A percentile compares a stretch with the other conserved stretches of the same genome.
phyloP scores from a whole-genome alignment of 2,888 invertebrate genomes.

The Agonopterix alstromeriana region DNA sequence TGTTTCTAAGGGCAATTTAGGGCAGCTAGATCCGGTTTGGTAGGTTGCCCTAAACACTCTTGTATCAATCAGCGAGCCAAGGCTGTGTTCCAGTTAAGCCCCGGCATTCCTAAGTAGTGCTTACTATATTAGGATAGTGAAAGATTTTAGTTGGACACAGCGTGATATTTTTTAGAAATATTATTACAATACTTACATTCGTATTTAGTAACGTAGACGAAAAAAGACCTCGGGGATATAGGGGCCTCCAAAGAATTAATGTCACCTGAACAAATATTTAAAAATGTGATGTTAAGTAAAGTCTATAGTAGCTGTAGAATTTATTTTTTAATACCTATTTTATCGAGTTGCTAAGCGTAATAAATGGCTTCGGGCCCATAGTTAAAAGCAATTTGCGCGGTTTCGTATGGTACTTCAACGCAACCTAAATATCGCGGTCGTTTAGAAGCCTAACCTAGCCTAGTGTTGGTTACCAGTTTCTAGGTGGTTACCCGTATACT shows the following conservation, averaged over 20 bases:
- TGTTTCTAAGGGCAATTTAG: conserved; percentile 58
- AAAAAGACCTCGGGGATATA: too few species aligned
- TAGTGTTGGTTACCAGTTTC: conserved; percentile 18
- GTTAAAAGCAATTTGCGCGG: conserved; percentile 37
- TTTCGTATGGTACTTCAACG: conserved; percentile 25
- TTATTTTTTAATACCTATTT: conserved; percentile 14
- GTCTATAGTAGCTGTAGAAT: neutral
- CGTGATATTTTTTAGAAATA: too few species aligned
- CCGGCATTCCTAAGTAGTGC: conserved; percentile 10
- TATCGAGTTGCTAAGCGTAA: conserved; percentile 25
- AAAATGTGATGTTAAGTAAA: neutral
- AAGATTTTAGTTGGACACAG: conserved; percentile 1
- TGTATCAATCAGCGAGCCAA: conserved; percentile 51
- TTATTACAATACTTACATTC: too few species aligned
- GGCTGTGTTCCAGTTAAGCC: conserved; percentile 33
- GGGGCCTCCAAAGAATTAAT: neutral
- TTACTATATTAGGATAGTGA: conserved; percentile 6
- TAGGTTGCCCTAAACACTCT: conserved; percentile 48
- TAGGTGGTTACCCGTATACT: too few species aligned
- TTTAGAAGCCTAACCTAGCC: conserved; percentile 23
- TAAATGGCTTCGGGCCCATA: conserved; percentile 25
- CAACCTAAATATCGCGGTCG: conserved; percentile 31
- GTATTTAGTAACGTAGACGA: too few species aligned
- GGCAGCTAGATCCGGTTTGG: conserved; percentile 59
- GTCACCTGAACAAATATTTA: conserved; percentile 2